Evolutionary conservation across 2,888 invertebrate species (phyloP).

Genomic region (Pyralis farinalis): DNA sequence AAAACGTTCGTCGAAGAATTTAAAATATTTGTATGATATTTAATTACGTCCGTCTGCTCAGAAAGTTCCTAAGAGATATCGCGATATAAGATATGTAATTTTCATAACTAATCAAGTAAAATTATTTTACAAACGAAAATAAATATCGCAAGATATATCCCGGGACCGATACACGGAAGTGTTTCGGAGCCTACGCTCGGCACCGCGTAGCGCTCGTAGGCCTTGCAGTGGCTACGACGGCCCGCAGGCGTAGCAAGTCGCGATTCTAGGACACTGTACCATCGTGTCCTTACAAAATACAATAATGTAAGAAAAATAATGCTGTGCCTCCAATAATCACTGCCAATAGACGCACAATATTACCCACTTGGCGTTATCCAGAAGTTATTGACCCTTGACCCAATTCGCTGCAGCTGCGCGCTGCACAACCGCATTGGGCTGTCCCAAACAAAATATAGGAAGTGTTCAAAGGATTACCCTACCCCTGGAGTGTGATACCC

Average conservation of each 20-base stretch:
- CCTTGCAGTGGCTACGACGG: constrained; percentile 68
- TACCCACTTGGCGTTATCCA: constrained; percentile 22
- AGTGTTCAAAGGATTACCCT: constrained; percentile 42
- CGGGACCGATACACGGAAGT: constrained; percentile 55
- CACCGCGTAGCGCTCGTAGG: constrained; percentile 72
- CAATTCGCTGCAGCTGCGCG: constrained; percentile 62
- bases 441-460: constrained; percentile 28
- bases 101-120: no score
- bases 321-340: constrained; percentile 46
- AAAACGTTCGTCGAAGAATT: no score
- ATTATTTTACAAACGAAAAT: no score
- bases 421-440: constrained; percentile 48
- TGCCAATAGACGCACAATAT: constrained; percentile 52
- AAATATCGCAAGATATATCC: constrained; percentile 40
- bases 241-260: constrained; percentile 48
- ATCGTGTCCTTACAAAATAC: constrained; percentile 43
- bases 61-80: no score
- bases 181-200: constrained; percentile 41
- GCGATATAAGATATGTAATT: no score
- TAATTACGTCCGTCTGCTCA: no score
- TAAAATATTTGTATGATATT: no score
- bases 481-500: constrained; percentile 49
- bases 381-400: constrained; percentile 68
- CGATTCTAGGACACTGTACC: constrained; percentile 59
- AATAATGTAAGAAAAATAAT: constrained; percentile 32